A percentile compares a stretch with the other conserved stretches of the same genome.
These are phyloP conservation scores for Furcifer pardalis DNA, from an alignment of 2,797 vertebrate genomes.

Conservation along the genomic window DNA sequence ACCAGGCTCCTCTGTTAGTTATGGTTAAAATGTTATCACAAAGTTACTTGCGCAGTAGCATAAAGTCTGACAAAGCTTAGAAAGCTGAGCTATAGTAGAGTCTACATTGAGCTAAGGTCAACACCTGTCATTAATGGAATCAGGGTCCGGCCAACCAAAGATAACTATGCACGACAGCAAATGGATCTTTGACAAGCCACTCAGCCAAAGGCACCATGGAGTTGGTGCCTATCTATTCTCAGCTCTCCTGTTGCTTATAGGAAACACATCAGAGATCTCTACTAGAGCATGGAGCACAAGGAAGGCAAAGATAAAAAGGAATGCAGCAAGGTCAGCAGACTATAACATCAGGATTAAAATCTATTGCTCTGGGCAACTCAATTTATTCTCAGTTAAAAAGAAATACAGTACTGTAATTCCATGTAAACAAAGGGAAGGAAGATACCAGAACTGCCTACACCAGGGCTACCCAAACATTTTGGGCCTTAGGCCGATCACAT, in stretches of 20 bases:
- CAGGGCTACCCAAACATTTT: no score
- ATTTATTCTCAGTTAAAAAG: background rate
- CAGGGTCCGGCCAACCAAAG: background rate
- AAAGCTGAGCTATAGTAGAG: background rate
- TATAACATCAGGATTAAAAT: background rate
- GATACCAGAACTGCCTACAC: background rate
- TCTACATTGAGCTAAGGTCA: background rate
- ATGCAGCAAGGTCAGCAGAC: background rate
- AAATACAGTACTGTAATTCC: background rate
- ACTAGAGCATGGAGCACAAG: background rate
- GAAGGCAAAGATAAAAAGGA: background rate
- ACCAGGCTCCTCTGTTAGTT: no score
- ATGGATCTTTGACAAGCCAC: background rate
- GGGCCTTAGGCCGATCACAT: no score
- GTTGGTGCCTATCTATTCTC: background rate
- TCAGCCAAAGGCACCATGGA: background rate
- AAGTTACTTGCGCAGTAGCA: background rate
- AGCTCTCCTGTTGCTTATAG: background rate
- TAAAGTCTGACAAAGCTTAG: background rate
- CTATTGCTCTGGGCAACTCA: background rate
- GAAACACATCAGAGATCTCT: background rate
- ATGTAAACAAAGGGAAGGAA: background rate
- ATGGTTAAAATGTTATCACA: background rate
- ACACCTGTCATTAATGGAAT: background rate
- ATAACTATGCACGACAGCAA: background rate